A percentile compares a stretch with the other conserved stretches of the same genome.
These are phyloP conservation scores for Jordanella pulchra DNA, from an alignment of 2,797 vertebrate genomes.

Conservation along the genomic window DNA sequence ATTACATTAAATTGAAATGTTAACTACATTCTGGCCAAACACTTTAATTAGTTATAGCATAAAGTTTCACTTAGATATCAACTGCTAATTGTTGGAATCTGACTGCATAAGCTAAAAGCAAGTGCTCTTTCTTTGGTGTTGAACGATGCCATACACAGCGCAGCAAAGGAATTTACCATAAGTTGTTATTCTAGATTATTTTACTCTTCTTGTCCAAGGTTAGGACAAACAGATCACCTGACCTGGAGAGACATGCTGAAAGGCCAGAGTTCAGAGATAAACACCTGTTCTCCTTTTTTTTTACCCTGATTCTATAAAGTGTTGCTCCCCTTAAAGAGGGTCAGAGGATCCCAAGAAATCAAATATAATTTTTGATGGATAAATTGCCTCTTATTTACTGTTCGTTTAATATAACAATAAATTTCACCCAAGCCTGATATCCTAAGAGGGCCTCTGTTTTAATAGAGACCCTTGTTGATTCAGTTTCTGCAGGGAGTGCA, in stretches of 20 bases:
- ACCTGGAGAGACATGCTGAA: slow-evolving; percentile 32
- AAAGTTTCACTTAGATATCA: no score
- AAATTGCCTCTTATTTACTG: slow-evolving; percentile 34
- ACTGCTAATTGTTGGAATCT: slow-evolving; percentile 3
- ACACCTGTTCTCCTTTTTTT: slow-evolving; percentile 46
- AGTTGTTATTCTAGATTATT: slow-evolving; percentile 31
- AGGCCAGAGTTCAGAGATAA: slow-evolving; percentile 57
- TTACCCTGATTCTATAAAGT: not conserved
- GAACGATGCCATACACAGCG: not conserved
- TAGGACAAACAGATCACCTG: slow-evolving; percentile 55
- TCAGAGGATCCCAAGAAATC: not conserved
- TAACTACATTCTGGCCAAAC: no score
- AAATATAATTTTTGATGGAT: not conserved
- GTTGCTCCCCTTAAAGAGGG: not conserved
- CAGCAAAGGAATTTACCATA: slow-evolving; percentile 12
- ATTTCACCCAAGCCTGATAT: slow-evolving; percentile 57
- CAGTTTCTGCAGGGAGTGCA: slow-evolving; percentile 65
- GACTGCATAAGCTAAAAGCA: slow-evolving; percentile 6
- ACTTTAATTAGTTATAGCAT: slow-evolving; percentile 24
- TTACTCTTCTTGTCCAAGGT: slow-evolving; percentile 34
- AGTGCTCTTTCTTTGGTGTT: not conserved
- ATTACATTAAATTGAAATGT: no score
- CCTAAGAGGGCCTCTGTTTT: slow-evolving; percentile 57
- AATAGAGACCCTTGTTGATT: slow-evolving; percentile 79
- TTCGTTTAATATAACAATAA: slow-evolving; percentile 46